These are phyloP conservation scores for Phortica variegata DNA, from an alignment of 1,140 invertebrate species.

Conservation along the genomic window DNA sequence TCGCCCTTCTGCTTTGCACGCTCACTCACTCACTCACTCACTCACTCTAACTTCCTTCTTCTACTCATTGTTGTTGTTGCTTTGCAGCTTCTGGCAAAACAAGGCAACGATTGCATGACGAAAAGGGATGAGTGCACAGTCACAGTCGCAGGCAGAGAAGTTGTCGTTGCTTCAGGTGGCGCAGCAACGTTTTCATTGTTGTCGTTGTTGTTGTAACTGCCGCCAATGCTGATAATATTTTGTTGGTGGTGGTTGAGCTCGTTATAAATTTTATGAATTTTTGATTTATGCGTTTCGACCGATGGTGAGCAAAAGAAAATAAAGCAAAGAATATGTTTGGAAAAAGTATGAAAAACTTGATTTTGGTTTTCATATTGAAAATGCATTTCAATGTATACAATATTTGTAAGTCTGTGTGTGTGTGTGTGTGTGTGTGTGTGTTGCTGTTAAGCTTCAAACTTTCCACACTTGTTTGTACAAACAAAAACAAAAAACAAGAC, in stretches of 20 bases:
- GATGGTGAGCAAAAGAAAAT: too few relatives aligned
- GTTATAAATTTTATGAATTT: constrained; percentile 50
- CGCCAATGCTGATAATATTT: too few relatives aligned
- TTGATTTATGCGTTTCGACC: constrained; percentile 53
- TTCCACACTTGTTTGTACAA: too few relatives aligned
- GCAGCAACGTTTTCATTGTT: neutral
- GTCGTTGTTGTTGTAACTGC: neutral
- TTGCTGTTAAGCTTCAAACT: too few relatives aligned
- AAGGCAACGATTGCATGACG: too few relatives aligned
- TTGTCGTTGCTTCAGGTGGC: neutral
- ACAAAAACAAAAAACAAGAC: constrained; percentile 4
- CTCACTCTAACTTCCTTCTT: constrained; percentile 11
- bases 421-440: neutral
- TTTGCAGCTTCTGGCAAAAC: constrained; percentile 14
- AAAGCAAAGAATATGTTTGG: constrained; percentile 30
- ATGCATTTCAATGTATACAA: constrained; percentile 31
- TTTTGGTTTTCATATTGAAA: constrained; percentile 47
- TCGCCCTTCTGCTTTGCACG: constrained; percentile 7
- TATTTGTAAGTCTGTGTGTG: neutral
- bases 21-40: neutral
- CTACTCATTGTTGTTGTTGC: constrained; percentile 42
- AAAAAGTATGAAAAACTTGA: too few relatives aligned
- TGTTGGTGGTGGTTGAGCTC: constrained; percentile 6
- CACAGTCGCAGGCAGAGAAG: too few relatives aligned
- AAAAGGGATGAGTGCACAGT: too few relatives aligned